These are phyloP conservation scores for Brachionus angularis DNA, from an alignment of 1,140 invertebrate genomes.

Conservation along the genomic window DNA sequence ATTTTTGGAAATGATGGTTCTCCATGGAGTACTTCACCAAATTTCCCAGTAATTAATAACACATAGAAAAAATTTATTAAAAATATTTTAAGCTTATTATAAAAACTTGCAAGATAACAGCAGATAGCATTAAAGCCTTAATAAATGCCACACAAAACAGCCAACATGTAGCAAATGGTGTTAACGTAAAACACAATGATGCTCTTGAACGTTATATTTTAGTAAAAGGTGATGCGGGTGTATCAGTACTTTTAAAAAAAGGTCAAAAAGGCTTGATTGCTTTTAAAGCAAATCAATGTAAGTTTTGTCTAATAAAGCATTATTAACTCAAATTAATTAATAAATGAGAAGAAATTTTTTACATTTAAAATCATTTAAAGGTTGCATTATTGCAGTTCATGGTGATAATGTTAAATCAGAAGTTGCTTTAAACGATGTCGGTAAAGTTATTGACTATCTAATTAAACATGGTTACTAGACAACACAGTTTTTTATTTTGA, in stretches of 20 bases:
- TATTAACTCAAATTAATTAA: not conserved
- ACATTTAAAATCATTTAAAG: not conserved
- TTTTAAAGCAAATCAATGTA: constrained; percentile 32
- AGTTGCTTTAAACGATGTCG: constrained; percentile 14
- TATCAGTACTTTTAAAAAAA: constrained; percentile 34
- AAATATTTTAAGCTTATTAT: too few species aligned
- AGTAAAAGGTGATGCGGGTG: constrained; percentile 22
- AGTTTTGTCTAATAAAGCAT: not conserved
- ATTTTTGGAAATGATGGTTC: constrained; percentile 40
- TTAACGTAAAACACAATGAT: too few species aligned
- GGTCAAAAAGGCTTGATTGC: constrained; percentile 14
- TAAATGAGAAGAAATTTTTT: too few species aligned
- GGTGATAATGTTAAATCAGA: constrained; percentile 23
- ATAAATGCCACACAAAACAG: not conserved
- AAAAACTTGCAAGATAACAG: constrained; percentile 4
- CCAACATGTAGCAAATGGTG: constrained; percentile 5
- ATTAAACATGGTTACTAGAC: constrained; percentile 39
- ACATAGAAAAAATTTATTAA: too few species aligned
- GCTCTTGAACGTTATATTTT: constrained; percentile 33
- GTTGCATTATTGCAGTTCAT: constrained; percentile 35
- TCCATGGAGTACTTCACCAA: constrained; percentile 17
- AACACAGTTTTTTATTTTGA: not conserved
- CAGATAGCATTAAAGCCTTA: constrained; percentile 6
- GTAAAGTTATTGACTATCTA: constrained; percentile 39
- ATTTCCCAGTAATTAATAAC: constrained; percentile 17